phyloP scores from a whole-genome alignment of 2,797 vertebrate species.

The Taeniopygia guttata region DNA sequence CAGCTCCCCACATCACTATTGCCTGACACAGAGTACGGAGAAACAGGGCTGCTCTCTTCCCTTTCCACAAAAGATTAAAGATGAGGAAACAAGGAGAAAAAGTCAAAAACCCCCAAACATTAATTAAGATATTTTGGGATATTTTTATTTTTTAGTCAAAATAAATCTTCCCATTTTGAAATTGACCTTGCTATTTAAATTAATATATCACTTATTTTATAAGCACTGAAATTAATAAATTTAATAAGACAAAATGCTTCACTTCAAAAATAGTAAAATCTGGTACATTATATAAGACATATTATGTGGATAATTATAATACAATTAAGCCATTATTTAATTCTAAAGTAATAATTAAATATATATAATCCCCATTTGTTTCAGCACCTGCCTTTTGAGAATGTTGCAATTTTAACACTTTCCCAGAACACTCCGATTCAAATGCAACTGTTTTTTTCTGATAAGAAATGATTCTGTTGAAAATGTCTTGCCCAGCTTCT shows the following conservation, averaged over 20 bases:
- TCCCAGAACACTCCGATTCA: background rate
- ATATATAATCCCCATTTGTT: background rate
- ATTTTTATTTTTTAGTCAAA: background rate
- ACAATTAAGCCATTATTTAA: background rate
- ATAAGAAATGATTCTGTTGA: constrained; percentile 21
- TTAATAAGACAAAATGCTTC: background rate
- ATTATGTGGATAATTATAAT: background rate
- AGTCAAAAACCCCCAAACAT: fast-evolving
- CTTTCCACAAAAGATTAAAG: background rate
- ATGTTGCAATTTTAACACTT: background rate
- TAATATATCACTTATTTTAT: background rate
- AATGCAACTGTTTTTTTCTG: constrained; percentile 17
- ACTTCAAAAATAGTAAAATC: background rate
- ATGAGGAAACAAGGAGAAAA: fast-evolving
- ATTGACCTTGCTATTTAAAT: background rate
- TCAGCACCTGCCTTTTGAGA: background rate
- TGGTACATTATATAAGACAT: background rate
- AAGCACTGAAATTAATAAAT: background rate
- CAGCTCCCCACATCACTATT: background rate
- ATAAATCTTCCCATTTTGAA: background rate
- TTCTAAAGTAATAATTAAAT: background rate
- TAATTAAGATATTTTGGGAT: background rate
- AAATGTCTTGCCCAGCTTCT: background rate
- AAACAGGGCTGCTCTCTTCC: background rate
- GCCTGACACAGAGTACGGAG: fast-evolving